Evolutionary conservation across 2,113 vertebrate genomes (phyloP), one percentile per base, ranked within the genome.

Genomic region (Grammomys dolichurus): DNA sequence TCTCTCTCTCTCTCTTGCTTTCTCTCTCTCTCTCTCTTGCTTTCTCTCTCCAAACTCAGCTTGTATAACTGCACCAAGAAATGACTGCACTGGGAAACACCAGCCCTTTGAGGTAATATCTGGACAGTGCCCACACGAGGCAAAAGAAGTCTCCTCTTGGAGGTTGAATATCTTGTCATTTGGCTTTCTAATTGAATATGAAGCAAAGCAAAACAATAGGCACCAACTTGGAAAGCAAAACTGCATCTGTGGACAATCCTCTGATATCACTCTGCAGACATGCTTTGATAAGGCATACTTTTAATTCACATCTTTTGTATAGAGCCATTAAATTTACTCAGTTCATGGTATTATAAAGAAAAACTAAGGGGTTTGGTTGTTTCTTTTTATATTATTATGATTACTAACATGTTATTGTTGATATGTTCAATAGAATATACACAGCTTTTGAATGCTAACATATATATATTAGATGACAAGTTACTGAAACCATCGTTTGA

Each of bases 191-290:
- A 20, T 7, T 75, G 33, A 93, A 96, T 95, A 93, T 40, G 85
- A 80, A 51, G 17, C 67, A 60, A 60, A 92, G 96, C 75, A 92
- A 97, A 98, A 95, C 67, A 97, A 95, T 92, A 54, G 14, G 24
- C 54, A 16, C 20, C 69, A 96, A 91, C 90, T 73, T 97, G 94
- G 26, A 51, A 96, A 58, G 86, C 70, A 95, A 87, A 93, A 76
- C 36, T 51, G 58, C 17, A 88, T 81, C 72, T 76, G 56, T 76
- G 90, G 92, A 26, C 22, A 36, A 7, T 22, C 91, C 96, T 95
- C 26, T 96, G 73, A 95, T 95, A 93, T 88, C 40, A 94, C 95
- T 14, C 1, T 43, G 70, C 96, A 85, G 87, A 22, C 60, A 94
- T 91, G 90, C 13, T 43, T 65, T 63, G 58, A 65, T 46, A 92